These are phyloP conservation scores for Liodrosophila aerea DNA, from an alignment of 2,888 invertebrate genomes.

Conservation along the genomic window DNA sequence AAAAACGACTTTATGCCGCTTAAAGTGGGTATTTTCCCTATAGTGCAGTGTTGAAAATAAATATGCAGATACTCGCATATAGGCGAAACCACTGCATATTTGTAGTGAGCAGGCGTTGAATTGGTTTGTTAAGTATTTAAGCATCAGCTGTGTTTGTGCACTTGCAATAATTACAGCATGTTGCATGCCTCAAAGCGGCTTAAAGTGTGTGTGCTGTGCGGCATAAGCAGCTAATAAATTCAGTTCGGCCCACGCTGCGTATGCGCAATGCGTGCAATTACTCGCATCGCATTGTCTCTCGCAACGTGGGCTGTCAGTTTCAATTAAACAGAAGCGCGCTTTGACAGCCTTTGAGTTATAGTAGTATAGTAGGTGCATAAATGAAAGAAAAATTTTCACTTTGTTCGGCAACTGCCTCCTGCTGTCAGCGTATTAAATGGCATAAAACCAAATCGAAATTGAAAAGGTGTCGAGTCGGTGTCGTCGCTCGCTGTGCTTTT, in stretches of 20 bases:
- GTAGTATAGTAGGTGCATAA: slow-evolving; percentile 46
- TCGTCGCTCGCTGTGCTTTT: slow-evolving; percentile 39
- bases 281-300: slow-evolving; percentile 8
- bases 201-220: slow-evolving; percentile 16
- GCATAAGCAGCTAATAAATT: slow-evolving; percentile 52
- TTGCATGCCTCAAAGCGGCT: slow-evolving; percentile 35
- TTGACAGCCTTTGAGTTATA: slow-evolving; percentile 63
- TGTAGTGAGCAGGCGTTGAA: slow-evolving; percentile 19
- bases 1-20: too few relatives aligned
- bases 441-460: slow-evolving; percentile 73
- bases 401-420: slow-evolving; percentile 4
- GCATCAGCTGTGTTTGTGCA: slow-evolving; percentile 29
- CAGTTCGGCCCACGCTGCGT: slow-evolving; percentile 22
- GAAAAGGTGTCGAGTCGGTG: slow-evolving; percentile 65
- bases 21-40: too few relatives aligned
- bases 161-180: slow-evolving; percentile 6
- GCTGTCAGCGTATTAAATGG: slow-evolving; percentile 62
- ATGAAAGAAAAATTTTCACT: slow-evolving; percentile 11
- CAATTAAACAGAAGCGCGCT: slow-evolving; percentile 54
- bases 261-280: slow-evolving; percentile 40
- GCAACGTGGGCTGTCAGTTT: slow-evolving; percentile 38
- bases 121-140: slow-evolving; percentile 43
- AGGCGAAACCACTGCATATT: slow-evolving; percentile 10
- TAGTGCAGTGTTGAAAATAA: too few relatives aligned
- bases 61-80: too few relatives aligned